Conservation (phyloP, 2,113 vertebrate species). For the Paraplagusia blochii region DNA sequence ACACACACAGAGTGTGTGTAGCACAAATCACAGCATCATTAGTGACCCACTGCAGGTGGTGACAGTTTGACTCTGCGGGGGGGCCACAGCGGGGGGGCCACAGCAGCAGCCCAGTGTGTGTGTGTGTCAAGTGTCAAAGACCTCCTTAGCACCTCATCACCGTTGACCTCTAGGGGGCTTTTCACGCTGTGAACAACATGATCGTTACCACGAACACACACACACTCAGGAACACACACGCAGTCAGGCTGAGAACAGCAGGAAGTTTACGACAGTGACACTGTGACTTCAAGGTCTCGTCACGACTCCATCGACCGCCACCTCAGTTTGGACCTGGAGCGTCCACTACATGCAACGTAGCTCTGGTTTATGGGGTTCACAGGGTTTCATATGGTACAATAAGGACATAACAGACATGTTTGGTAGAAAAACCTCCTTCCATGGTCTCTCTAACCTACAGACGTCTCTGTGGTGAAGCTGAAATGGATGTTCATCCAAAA, state of each 20-base stretch:
- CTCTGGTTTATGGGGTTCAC: too few species aligned
- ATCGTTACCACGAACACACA: slow-evolving; percentile 14
- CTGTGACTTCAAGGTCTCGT: slow-evolving; percentile 1
- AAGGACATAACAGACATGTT: too few species aligned
- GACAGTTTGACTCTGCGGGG: slow-evolving; percentile 66
- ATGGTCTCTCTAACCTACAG: too few species aligned
- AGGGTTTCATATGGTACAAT: too few species aligned
- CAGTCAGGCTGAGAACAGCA: not conserved
- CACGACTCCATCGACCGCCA: too few species aligned
- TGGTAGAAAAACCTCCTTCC: too few species aligned
- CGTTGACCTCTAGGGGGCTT: slow-evolving; percentile 52
- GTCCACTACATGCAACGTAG: not conserved
- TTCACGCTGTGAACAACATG: slow-evolving; percentile 40
- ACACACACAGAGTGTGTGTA: slow-evolving; percentile 25
- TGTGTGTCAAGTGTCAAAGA: slow-evolving; percentile 65
- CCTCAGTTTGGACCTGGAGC: not conserved
- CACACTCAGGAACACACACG: slow-evolving; percentile 1
- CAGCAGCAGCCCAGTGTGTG: slow-evolving; percentile 25
- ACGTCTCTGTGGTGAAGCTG: too few species aligned
- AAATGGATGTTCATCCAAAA: too few species aligned
- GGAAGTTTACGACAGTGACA: not conserved
- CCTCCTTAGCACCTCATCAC: slow-evolving; percentile 67
- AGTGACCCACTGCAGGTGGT: slow-evolving; percentile 63
- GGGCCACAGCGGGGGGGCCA: slow-evolving; percentile 34
- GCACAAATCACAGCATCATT: slow-evolving; percentile 70